phyloP scores from a whole-genome alignment of 2,888 invertebrate genomes.

The Trissonchulus sp. region DNA sequence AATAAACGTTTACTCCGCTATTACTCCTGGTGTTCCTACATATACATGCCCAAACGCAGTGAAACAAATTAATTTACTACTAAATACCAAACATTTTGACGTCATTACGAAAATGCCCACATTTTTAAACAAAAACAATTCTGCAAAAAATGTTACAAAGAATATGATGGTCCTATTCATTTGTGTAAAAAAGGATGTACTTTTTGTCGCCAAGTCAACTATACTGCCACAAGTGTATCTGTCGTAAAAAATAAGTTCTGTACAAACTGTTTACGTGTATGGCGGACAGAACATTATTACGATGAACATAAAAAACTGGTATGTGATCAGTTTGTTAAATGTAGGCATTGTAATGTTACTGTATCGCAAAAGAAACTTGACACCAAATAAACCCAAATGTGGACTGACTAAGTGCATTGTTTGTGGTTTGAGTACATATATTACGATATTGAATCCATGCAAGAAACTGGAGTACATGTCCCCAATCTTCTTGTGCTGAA shows the following conservation, averaged over 20 bases:
- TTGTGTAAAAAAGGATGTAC: background rate
- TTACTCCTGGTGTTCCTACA: constrained; percentile 24
- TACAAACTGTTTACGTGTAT: background rate
- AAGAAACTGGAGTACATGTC: background rate
- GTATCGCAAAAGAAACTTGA: background rate
- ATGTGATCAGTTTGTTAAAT: background rate
- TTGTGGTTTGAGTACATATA: background rate
- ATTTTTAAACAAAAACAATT: background rate
- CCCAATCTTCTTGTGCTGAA: background rate
- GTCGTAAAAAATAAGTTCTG: background rate
- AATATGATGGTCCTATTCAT: background rate
- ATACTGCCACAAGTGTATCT: background rate
- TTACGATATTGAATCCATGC: background rate
- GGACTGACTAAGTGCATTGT: background rate
- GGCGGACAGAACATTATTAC: background rate
- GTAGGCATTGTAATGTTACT: background rate
- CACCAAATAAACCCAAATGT: background rate
- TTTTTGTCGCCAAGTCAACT: background rate
- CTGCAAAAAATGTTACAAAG: background rate
- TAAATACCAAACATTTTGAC: background rate
- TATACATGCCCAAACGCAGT: background rate
- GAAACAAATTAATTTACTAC: background rate
- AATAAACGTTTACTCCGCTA: no score
- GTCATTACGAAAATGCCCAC: background rate
- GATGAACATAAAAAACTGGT: background rate